Base-by-base conservation (phyloP, 2,888 invertebrate species). In the Helleia helle region DNA sequence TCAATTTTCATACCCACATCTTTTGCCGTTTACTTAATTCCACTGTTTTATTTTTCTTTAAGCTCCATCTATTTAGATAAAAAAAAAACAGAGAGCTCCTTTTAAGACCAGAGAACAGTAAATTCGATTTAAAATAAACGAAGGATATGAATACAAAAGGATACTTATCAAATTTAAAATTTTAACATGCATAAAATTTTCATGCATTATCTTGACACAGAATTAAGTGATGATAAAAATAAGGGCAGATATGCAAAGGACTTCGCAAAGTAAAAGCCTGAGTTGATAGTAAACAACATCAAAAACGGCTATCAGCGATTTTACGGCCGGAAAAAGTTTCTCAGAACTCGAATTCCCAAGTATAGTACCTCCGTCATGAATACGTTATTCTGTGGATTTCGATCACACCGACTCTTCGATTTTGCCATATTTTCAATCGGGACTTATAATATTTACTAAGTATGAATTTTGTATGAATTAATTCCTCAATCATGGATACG, bases 261-360 rank as follows among this genome's bases (percentile, higher is more conserved):
- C 38, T 38, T 41, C 38, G 17, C 22, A 22, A 40, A 43, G 17
- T 29, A 9, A 22, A 31, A 37, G 9, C 37, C 43, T 39, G 13
- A 12, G 22, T 8, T 11, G 34, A 34, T 43, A 44, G 44, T 47
- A 50, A 48, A 48, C 43, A 48, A 44, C 44, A 41, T 38, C 39
- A 37, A 36, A 34, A 42, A 40, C 26, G 41, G 42, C 45, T 42
- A 44, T 49, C 41, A 36, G 37, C 37, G 38, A 41, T 44, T 46
- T 49, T 40, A 42, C 29, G 42, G 38, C 14, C 25, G 42, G 43
- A 44, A 43, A 47, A 50, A 46, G 38, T 50, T 47, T 41, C 41
- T 36, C 31, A 24, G 27, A 31, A 43, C 31, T 38, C 25, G 38
- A 29, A 27, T 36, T 37, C 17, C 41, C 38, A 39, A 41, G 43